A percentile compares a stretch with the other conserved stretches of the same genome.
Evolutionary conservation across 1,140 invertebrate species (phyloP).

Genomic region (Drosophila sucinea): DNA sequence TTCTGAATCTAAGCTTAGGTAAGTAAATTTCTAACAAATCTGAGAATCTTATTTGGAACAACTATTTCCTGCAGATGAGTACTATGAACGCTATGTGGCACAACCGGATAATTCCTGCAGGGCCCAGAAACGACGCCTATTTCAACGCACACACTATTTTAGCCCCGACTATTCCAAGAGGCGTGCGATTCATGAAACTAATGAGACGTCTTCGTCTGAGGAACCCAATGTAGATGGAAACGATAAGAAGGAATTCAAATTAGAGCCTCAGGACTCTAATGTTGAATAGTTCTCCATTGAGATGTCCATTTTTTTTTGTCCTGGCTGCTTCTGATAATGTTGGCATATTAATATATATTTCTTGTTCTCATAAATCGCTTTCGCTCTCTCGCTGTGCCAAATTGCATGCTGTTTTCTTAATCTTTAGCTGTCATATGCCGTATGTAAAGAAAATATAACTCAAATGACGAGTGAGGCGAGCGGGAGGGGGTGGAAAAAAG

Average conservation of each 20-base stretch:
- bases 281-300: background rate
- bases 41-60: background rate
- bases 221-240: background rate
- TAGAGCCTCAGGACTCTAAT: background rate
- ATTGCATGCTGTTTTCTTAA: conserved; percentile 45
- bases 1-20: background rate
- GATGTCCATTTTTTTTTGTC: background rate
- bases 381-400: conserved; percentile 13
- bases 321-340: background rate
- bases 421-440: conserved; percentile 48
- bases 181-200: background rate
- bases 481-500: conserved; percentile 28
- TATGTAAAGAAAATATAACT: conserved; percentile 41
- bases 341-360: background rate
- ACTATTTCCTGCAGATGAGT: conserved; percentile 1
- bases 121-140: background rate
- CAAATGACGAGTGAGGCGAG: background rate
- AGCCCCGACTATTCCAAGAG: conserved; percentile 15
- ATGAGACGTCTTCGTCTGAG: background rate
- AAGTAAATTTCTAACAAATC: background rate
- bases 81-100: conserved; percentile 13
- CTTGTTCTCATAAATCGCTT: conserved; percentile 39
- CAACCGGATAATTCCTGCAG: background rate
- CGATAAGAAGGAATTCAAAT: background rate
- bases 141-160: conserved; percentile 28